phyloP scores from a whole-genome alignment of 2,113 vertebrate genomes.

The Ptychochromis oligacanthus region DNA sequence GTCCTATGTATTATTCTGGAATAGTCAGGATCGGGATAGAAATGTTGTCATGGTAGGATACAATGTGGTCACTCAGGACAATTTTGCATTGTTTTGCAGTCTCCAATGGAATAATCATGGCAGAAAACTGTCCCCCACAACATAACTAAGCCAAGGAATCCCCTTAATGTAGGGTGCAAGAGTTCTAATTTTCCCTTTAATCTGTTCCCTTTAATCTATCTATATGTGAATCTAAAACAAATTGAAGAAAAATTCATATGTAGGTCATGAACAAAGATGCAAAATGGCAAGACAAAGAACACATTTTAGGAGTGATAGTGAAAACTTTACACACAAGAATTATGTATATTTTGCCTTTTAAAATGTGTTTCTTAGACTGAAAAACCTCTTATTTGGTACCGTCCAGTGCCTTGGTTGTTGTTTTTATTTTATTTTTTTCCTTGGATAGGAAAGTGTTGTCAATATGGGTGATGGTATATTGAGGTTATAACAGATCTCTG shows the following conservation, averaged over 20 bases:
- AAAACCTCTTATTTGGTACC: constrained; percentile 7
- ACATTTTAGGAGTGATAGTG: not conserved
- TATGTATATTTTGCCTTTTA: constrained; percentile 6
- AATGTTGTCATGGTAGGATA: not conserved
- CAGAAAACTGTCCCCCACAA: not conserved
- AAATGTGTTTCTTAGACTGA: constrained; percentile 1
- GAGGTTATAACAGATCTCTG: not conserved
- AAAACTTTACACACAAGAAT: constrained; percentile 10
- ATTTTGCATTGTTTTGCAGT: not conserved
- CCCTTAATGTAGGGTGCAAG: not conserved
- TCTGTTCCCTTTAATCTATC: not conserved
- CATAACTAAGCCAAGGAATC: not conserved
- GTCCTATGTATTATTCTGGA: not conserved
- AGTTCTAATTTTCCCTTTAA: not conserved
- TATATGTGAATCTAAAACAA: not conserved
- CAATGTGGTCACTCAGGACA: not conserved
- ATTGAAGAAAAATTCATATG: not conserved
- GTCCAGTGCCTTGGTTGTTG: constrained; percentile 34
- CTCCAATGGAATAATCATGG: too few species aligned
- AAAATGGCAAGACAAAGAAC: not conserved
- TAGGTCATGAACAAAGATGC: not conserved
- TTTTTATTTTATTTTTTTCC: constrained; percentile 9
- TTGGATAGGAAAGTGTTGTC: not conserved
- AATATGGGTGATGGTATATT: constrained; percentile 14
- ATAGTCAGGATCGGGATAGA: not conserved